Evolutionary conservation across 2,888 invertebrate genomes (phyloP).

Genomic region (Steinernema carpocapsae): DNA sequence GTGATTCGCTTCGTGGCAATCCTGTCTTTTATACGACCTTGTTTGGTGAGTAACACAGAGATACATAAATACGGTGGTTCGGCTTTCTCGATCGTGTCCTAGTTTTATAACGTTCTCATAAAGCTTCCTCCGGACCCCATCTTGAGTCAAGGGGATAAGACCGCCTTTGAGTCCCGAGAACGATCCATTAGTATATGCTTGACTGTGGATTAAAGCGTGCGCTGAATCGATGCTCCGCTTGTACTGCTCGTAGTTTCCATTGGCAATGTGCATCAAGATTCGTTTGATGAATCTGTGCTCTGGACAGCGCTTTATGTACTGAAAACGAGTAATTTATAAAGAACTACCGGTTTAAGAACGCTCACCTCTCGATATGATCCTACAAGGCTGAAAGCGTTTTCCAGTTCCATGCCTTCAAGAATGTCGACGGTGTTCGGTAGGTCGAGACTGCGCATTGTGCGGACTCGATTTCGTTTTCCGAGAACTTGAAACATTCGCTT

Average conservation of each 20-base stretch:
- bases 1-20: not conserved
- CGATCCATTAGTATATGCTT: too few species aligned
- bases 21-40: not conserved
- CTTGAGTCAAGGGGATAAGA: not conserved
- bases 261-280: too few species aligned
- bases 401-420: not conserved
- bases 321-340: too few species aligned
- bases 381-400: not conserved
- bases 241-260: too few species aligned
- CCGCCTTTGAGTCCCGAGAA: too few species aligned
- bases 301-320: too few species aligned
- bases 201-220: too few species aligned
- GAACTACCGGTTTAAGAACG: too few species aligned
- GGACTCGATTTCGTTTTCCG: too few species aligned
- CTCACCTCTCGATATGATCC: not conserved
- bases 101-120: conserved; percentile 9
- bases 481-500: too few species aligned
- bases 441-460: not conserved
- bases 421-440: not conserved
- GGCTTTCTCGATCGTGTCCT: not conserved
- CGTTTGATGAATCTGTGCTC: too few species aligned
- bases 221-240: too few species aligned
- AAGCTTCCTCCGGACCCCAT: not conserved
- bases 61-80: conserved; percentile 3
- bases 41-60: not conserved